Evolutionary conservation across 1,140 invertebrate species (phyloP), one percentile per base, ranked within the genome.

Genomic region (Ericerus pela): DNA sequence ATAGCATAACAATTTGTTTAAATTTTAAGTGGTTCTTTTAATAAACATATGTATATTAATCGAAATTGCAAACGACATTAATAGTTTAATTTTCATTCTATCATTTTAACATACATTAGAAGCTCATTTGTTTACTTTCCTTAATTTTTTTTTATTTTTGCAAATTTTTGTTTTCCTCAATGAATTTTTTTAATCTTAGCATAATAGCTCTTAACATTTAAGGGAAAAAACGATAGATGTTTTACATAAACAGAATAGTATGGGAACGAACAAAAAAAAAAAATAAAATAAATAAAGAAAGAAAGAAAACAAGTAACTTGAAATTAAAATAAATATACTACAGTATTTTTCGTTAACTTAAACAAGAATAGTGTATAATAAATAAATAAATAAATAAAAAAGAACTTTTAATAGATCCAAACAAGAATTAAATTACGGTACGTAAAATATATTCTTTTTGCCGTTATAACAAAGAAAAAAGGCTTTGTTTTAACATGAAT

Each of bases 1-100:
- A 47, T 47, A 47, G 41, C 41, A 47, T 47, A 47, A 47, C 41
- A 47, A 47, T 47, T 24, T 22, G 22, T 47, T 16, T 24, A 47
- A 3, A 24, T 47, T 47, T 47, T 16, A 47, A 47, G 20, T 47
- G 41, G 41, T 47, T 47, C 41, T 47, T 47, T 24, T 24, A 47
- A 47, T 24, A 47, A 10, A 33, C 8, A n/a, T 33, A 47, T 24
- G 5, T 47, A 47, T 47, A 2, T 14, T 47, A 47, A 24, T 47
- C 20, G 20, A 47, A 20, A 22, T 24, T 47, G 41, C 41, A 47
- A 47, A 47, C 41, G n/a, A n/a, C n/a, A 47, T 24, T 47, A 10
- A 47, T 22, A 10, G 41, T 47, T 47, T 47, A 16, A n/a, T 47
- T 14, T 24, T 24, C 41, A 22, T 47, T 47, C 22, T 22, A 22